Evolutionary conservation across 2,113 vertebrate species (phyloP), one percentile per base, ranked within the genome.

Genomic region (Callocephalon fimbriatum): DNA sequence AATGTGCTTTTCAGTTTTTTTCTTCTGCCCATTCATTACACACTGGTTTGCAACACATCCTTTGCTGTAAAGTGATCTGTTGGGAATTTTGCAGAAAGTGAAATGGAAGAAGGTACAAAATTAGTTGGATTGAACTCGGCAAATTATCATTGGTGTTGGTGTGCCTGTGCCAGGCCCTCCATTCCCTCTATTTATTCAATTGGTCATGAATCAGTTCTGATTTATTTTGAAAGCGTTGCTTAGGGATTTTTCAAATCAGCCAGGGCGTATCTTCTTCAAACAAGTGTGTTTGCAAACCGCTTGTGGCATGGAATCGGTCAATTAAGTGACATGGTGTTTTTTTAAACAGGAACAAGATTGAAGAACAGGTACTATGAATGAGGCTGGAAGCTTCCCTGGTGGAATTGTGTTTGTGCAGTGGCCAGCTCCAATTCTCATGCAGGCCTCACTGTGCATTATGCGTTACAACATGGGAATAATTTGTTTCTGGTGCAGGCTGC

Each of bases 391-490:
- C 86, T 82, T 75, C 8, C 4, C 37, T 14, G 1, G 77, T 45
- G 40, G 88, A 95, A 95, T 93, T 97, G 94, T 95, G 53, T 96
- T 96, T 95, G 96, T 95, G 95, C 94, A 95, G 80, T 35, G 92
- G 93, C 73, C 91, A 97, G 83, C 84, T 94, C 53, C 66, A 53
- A 8, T 82, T 93, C 91, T 94, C 93, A 93, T 78, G 73, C 72
- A 92, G 82, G 83, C 51, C 72, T 92, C 45, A 15, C 70, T 75
- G 83, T 67, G 56, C 38, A 11, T 82, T 81, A 75, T 48, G 70
- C 83, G 58, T 92, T 91, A 89, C 86, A 95, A 68, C 86, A 78
- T 84, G 91, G 79, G 86, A 91, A 97, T 81, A 48, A 65, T 61
- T 78, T 53, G 25, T 56, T 81, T 93, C 68, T 91, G 61, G n/a